These are phyloP conservation scores for Mus musculus DNA, from an alignment of 2,113 vertebrate species.

Conservation along the genomic window GRCm39 chr5:150794001-150794500, in stretches of 20 bases:
- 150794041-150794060: too few relatives aligned
- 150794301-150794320: not conserved
- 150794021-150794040: not conserved
- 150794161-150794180: not conserved
- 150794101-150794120: not conserved
- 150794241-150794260: not conserved
- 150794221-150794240: not conserved
- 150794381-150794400: not conserved
- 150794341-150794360: not conserved
- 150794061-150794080: not conserved
- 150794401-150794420: not conserved
- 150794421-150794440: not conserved
- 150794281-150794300: not conserved
- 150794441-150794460: not conserved
- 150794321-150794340: not conserved
- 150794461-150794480: too few relatives aligned
- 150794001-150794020: not conserved
- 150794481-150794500: too few relatives aligned
- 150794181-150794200: not conserved
- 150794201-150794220: not conserved
- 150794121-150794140: not conserved
- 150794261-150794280: not conserved
- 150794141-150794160: not conserved
- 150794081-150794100: not conserved
- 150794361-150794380: not conserved